Evolutionary conservation across 2,797 vertebrate species (phyloP), one percentile per base, ranked within the genome.

Genomic region (Lindbergichthys nudifrons): DNA sequence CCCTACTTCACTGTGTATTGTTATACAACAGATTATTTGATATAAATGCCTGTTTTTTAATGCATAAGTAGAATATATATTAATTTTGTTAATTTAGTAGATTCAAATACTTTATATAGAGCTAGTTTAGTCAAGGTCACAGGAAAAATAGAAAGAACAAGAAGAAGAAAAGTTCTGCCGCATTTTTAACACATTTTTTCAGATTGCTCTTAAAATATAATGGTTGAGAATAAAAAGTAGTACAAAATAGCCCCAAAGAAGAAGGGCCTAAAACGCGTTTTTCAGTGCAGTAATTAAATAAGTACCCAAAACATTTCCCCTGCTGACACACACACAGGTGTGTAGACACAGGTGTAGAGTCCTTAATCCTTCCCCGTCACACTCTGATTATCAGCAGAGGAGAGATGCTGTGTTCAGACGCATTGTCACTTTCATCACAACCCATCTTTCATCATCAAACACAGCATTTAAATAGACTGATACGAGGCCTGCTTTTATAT

Each of bases 371-470:
- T 80, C 69, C 75, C 87, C 58, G 65, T 79, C 8, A 23, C 1
- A 52, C 68, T 82, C 72, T 80, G 84, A 88, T 92, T 88, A 91
- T 81, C 70, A 72, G 67, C n/a, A 42, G 78, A 68, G 71, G 59
- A 72, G 47, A 50, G 81, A 72, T 82, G 68, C 56, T 45, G 76
- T 67, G 65, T 82, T 88, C 71, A 63, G 78, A 79, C 82, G 62
- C 79, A 78, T 80, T 80, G 75, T 77, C 61, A 50, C 9, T 93
- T 92, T 92, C 88, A 92, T 93, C 88, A 47, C 58, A 52, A n/a
- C 80, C 45, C 75, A 75, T 80, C 91, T 91, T 92, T 93, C 83
- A 92, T 92, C 91, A 91, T 92, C 90, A 93, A 92, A 93, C 88
- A 58, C 79, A 59, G 73, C 65, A 2, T 89, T 83, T 88, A 87